Base-by-base conservation (phyloP, 2,888 invertebrate genomes). In the Lithophane socia region DNA sequence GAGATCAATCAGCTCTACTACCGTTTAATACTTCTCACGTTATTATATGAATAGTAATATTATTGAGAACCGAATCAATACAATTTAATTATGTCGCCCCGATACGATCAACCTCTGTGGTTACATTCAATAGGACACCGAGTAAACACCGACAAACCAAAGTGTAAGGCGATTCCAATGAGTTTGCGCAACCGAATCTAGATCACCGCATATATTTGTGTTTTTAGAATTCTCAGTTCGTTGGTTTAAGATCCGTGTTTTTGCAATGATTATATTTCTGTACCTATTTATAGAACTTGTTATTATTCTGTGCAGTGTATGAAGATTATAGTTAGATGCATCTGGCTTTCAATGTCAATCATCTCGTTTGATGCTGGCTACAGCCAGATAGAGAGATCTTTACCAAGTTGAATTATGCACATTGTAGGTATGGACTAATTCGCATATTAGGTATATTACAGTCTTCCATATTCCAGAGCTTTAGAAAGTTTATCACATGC, bases 131-230 rank as follows among this genome's bases (percentile, higher is more conserved):
- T 79, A 82, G 71, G 37, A 64, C n/a, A 18, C 37, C 60, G 47
- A 47, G 63, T 72, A 72, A 77, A 63, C 44, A n/a, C 54, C 71
- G 56, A 58, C 63, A 72, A 64, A 72, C 76, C 73, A 72, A 65
- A 75, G 63, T 76, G 87, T 87, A 84, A 84, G 77, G 64, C 52
- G 75, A 87, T 77, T 79, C 87, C 79, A 58, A 76, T 69, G 18
- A 61, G 47, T 75, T 86, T 84, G 79, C 66, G 70, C 75, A 83
- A 86, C 71, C 44, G 66, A 81, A 82, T 79, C 80, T 80, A 84
- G 86, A 84, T 69, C 77, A 71, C 73, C 47, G 79, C 75, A 77
- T 75, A 73, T 56, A 72, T 80, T 79, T 73, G 56, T 73, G 67
- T 66, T 78, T 73, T 79, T 56, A 75, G 42, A 69, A 80, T 74